phyloP scores from a whole-genome alignment of 2,888 invertebrate genomes.

The Cephus spinipes region DNA sequence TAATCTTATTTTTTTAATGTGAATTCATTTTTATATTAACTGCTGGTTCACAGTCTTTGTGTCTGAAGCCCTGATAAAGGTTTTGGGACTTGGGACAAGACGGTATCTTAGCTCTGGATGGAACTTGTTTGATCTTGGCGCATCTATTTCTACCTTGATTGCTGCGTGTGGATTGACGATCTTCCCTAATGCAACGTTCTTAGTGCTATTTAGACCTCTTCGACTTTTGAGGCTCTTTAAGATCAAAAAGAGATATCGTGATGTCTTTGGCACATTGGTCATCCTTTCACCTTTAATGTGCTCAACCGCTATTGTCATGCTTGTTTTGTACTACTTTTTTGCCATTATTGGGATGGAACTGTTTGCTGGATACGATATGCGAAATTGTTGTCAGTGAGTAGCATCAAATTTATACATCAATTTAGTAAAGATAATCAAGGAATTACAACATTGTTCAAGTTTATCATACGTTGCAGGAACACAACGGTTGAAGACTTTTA shows the following conservation, averaged over 20 bases:
- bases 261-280: slow-evolving; percentile 86
- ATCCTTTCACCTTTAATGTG: slow-evolving; percentile 86
- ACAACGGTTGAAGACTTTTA: slow-evolving; percentile 89
- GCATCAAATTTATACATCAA: slow-evolving; percentile 12
- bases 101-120: slow-evolving; percentile 85
- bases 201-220: slow-evolving; percentile 80
- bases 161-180: slow-evolving; percentile 77
- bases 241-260: slow-evolving; percentile 83
- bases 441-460: slow-evolving; percentile 5
- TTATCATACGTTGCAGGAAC: slow-evolving; percentile 70
- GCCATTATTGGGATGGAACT: slow-evolving; percentile 92
- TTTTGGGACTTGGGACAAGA: slow-evolving; percentile 78
- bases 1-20: neutral
- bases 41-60: slow-evolving; percentile 76
- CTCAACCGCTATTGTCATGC: slow-evolving; percentile 85
- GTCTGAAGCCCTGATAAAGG: slow-evolving; percentile 78
- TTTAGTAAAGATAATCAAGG: neutral
- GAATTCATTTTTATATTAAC: slow-evolving; percentile 38
- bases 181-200: slow-evolving; percentile 77
- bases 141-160: slow-evolving; percentile 75
- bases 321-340: slow-evolving; percentile 89
- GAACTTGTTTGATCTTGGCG: slow-evolving; percentile 84
- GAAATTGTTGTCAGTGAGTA: slow-evolving; percentile 86
- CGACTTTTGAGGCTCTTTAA: slow-evolving; percentile 79
- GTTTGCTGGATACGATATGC: slow-evolving; percentile 80